Evolutionary conservation across 2,113 vertebrate genomes (phyloP).

Genomic region (Catharus minimus): DNA sequence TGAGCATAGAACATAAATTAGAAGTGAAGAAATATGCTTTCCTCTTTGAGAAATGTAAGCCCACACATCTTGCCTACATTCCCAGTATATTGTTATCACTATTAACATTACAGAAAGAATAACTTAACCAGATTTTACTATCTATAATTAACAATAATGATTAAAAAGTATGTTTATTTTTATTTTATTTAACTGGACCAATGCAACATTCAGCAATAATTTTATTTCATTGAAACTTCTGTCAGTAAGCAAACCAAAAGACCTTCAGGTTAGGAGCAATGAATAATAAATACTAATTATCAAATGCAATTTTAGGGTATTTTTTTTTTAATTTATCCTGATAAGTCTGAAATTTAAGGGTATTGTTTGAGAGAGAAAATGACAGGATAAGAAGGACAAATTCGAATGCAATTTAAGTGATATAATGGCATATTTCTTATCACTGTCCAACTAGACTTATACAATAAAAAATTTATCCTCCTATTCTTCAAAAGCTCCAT

Average conservation of each 20-base stretch:
- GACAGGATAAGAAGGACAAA: not conserved
- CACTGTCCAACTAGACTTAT: not conserved
- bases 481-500: not conserved
- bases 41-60: not conserved
- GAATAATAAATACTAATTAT: not conserved
- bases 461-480: not conserved
- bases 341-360: not conserved
- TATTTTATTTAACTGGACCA: not conserved
- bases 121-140: not conserved
- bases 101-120: not conserved
- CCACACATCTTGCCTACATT: not conserved
- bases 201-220: not conserved
- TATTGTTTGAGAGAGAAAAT: not conserved
- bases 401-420: not conserved
- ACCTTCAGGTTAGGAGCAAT: not conserved
- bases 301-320: not conserved
- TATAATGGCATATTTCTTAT: not conserved
- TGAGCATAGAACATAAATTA: not conserved
- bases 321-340: not conserved
- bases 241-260: not conserved
- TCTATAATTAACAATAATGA: not conserved
- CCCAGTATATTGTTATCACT: not conserved
- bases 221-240: not conserved
- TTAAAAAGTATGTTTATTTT: not conserved
- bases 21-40: not conserved